These are phyloP conservation scores for Schlechtendalia chinensis DNA, from an alignment of 1,140 invertebrate genomes.

Conservation along the genomic window DNA sequence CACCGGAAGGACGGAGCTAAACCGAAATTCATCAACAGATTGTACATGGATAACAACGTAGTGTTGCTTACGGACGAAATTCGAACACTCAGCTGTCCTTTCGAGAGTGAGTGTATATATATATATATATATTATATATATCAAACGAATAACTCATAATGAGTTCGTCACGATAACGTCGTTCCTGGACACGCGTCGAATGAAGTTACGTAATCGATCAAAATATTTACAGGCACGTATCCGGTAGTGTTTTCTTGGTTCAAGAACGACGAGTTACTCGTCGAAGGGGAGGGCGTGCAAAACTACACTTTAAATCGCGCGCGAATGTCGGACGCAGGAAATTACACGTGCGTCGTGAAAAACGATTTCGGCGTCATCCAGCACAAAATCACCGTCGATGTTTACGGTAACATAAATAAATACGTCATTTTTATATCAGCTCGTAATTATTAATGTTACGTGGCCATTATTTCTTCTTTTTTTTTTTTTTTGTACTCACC, in stretches of 20 bases:
- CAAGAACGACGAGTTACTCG: background rate
- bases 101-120: conserved; percentile 10
- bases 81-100: conserved; percentile 7
- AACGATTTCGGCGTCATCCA: conserved; percentile 75
- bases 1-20: conserved; percentile 31
- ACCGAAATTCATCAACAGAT: conserved; percentile 18
- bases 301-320: conserved; percentile 29
- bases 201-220: too few relatives aligned
- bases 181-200: too few relatives aligned
- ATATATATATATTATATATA: background rate
- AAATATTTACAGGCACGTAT: background rate
- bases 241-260: conserved; percentile 5
- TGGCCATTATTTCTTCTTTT: too few relatives aligned
- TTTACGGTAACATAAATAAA: conserved; percentile 78
- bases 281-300: background rate
- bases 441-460: background rate
- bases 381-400: conserved; percentile 69
- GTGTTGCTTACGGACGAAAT: background rate
- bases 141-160: too few relatives aligned
- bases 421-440: too few relatives aligned
- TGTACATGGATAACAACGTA: conserved; percentile 17
- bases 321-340: conserved; percentile 66
- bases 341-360: conserved; percentile 82
- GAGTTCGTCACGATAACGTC: too few relatives aligned
- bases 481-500: background rate